A percentile compares a stretch with the other conserved stretches of the same genome.
phyloP scores from a whole-genome alignment of 2,888 invertebrate species.

The Agonopterix subpropinquella region DNA sequence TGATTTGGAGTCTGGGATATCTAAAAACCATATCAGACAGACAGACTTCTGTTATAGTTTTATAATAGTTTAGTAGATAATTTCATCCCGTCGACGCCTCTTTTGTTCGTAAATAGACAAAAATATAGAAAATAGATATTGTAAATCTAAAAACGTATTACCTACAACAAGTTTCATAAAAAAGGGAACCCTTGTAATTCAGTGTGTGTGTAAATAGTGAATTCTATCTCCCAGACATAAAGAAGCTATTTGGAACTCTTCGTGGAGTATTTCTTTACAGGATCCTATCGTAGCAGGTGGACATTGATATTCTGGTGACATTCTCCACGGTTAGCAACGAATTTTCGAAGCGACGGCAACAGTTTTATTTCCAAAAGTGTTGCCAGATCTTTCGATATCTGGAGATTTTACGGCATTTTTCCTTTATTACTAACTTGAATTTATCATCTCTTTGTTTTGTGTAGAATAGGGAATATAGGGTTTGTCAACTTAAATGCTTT shows the following conservation, averaged over 20 bases:
- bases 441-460: too few relatives aligned
- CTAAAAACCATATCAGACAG: too few relatives aligned
- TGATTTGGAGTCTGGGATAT: too few relatives aligned
- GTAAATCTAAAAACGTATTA: background rate
- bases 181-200: slow-evolving; percentile 6
- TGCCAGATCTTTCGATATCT: too few relatives aligned
- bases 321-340: slow-evolving; percentile 24
- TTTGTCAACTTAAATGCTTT: too few relatives aligned
- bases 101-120: background rate
- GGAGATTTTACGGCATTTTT: too few relatives aligned
- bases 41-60: too few relatives aligned
- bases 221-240: slow-evolving; percentile 22
- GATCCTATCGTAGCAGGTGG: slow-evolving; percentile 17
- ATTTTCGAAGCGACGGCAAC: slow-evolving; percentile 32
- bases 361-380: too few relatives aligned
- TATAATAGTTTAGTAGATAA: too few relatives aligned
- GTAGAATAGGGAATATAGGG: too few relatives aligned
- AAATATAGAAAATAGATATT: background rate
- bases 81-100: too few relatives aligned
- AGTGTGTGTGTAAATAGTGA: slow-evolving; percentile 16
- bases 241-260: slow-evolving; percentile 25
- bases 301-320: slow-evolving; percentile 42
- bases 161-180: background rate
- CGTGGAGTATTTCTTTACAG: slow-evolving; percentile 24
- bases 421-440: too few relatives aligned